A percentile compares a stretch with the other conserved stretches of the same genome.
phyloP scores from a whole-genome alignment of 2,888 invertebrate species.

The Monopis laevigella region DNA sequence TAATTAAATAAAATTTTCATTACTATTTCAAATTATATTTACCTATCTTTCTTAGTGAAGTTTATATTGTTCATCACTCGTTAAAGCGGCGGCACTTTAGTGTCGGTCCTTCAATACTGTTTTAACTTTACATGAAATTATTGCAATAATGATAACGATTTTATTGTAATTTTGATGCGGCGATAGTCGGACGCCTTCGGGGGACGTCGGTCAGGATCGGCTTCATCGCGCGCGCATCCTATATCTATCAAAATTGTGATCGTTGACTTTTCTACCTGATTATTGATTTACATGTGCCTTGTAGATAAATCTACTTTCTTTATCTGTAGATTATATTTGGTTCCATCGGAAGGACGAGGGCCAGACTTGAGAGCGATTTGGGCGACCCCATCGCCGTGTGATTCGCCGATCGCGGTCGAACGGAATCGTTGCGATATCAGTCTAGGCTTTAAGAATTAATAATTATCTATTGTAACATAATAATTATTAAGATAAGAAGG shows the following conservation, averaged over 20 bases:
- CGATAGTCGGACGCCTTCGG: constrained; percentile 17
- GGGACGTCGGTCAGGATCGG: neutral
- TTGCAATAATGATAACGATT: constrained; percentile 45
- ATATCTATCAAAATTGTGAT: constrained; percentile 2
- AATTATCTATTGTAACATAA: constrained; percentile 36
- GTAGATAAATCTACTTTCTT: constrained; percentile 20
- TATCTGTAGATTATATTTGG: constrained; percentile 1
- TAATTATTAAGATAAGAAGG: constrained; percentile 46
- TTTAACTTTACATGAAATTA: constrained; percentile 37
- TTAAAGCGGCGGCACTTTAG: constrained; percentile 65
- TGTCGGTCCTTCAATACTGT: constrained; percentile 52
- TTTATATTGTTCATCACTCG: constrained; percentile 64
- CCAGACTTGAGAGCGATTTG: too few relatives aligned
- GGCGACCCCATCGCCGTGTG: too few relatives aligned
- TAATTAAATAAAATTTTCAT: constrained; percentile 58
- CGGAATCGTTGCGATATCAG: constrained; percentile 61
- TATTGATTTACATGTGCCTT: constrained; percentile 45
- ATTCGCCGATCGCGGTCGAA: neutral
- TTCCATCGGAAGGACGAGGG: too few relatives aligned
- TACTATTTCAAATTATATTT: constrained; percentile 67
- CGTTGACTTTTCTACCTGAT: constrained; percentile 9
- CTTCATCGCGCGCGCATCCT: constrained; percentile 1
- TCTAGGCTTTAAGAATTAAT: constrained; percentile 67
- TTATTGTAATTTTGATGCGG: constrained; percentile 27
- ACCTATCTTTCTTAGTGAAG: constrained; percentile 62